These are phyloP conservation scores for Brachyopa scutellaris DNA, from an alignment of 2,888 invertebrate species.

Conservation along the genomic window DNA sequence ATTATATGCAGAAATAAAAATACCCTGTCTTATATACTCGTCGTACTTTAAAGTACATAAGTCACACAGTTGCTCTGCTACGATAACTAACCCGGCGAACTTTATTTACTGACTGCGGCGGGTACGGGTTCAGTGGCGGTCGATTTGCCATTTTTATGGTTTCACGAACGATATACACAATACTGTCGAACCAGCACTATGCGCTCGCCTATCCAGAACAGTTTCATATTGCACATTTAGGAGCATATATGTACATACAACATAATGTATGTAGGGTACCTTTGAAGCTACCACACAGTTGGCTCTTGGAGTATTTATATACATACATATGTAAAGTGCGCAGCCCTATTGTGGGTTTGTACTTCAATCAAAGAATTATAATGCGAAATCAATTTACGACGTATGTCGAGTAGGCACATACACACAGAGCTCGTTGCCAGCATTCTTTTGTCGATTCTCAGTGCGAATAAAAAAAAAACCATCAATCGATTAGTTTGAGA, in stretches of 20 bases:
- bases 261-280: conserved; percentile 66
- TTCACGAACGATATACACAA: conserved; percentile 75
- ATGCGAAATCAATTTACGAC: conserved; percentile 71
- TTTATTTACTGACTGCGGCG: conserved; percentile 68
- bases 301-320: no score
- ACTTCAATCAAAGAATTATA: conserved; percentile 72
- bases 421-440: conserved; percentile 29
- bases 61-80: conserved; percentile 45
- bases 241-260: conserved; percentile 56
- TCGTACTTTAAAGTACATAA: conserved; percentile 37
- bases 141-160: conserved; percentile 80
- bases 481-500: conserved; percentile 59
- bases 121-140: conserved; percentile 74
- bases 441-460: conserved; percentile 46
- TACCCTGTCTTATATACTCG: conserved; percentile 46
- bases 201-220: conserved; percentile 44
- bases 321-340: conserved; percentile 70
- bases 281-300: no score
- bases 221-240: conserved; percentile 70
- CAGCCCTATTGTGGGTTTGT: conserved; percentile 70
- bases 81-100: conserved; percentile 53
- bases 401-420: conserved; percentile 48
- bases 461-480: conserved; percentile 24
- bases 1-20: conserved; percentile 65
- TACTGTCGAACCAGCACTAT: conserved; percentile 68